Evolutionary conservation across 2,888 invertebrate species (phyloP), one percentile per base, ranked within the genome.

Genomic region (Xestoiulus laeticollis): DNA sequence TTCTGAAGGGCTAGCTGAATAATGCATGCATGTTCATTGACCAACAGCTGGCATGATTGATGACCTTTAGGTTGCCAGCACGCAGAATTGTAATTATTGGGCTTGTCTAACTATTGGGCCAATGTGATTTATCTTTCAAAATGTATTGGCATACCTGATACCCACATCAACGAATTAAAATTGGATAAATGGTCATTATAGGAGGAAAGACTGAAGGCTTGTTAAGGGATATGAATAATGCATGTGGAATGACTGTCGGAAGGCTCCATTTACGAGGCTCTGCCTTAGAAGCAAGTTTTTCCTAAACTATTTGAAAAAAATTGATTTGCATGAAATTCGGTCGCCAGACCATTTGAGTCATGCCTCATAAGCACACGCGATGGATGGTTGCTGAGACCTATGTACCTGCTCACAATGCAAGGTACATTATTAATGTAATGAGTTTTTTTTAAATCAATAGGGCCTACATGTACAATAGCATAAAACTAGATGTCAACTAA

Each of bases 161-260:
- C 68, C 68, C 68, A 68, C 68, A 68, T 68, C 68, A 68, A 68
- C 68, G 68, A 68, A 68, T 68, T 68, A 68, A 68, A 68, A 68
- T 68, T 68, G 68, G 68, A 68, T 68, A 68, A 68, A 68, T 68
- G 68, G 68, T 68, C 68, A 68, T 68, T 68, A 68, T 14, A 68
- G 68, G 26, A 68, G 68, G n/a, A 22, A 68, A 68, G 68, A 68
- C 68, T 68, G 68, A 68, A 68, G 68, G 68, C 68, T 68, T 68
- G 68, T 68, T 68, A 68, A n/a, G 68, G 26, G 26, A 68, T 26
- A 68, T 68, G 68, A 68, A 68, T 68, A 68, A 68, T 68, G 68
- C 68, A 68, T 68, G 68, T 14, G 68, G 26, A 68, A 68, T 68
- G 68, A 68, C 26, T 68, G 68, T 68, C 68, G 68, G 68, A 68